These are phyloP conservation scores for Eulacestoma nigropectus DNA, from an alignment of 2,113 vertebrate genomes.

Conservation along the genomic window DNA sequence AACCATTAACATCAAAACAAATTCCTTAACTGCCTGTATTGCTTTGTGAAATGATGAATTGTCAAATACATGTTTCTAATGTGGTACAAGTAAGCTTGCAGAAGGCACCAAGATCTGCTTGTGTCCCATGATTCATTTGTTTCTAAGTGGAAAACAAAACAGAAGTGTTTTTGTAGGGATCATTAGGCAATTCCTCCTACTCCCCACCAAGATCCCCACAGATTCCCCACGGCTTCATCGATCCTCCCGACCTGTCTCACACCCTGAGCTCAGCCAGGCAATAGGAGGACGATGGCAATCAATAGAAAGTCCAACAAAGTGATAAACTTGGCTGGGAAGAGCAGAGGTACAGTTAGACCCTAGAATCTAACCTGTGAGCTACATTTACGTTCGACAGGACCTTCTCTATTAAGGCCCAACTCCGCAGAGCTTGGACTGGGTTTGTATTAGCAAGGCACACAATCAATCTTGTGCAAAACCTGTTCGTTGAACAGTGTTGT, in stretches of 20 bases:
- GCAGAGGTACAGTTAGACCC: not conserved
- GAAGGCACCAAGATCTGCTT: not conserved
- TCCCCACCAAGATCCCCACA: not conserved
- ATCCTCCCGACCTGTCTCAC: not conserved
- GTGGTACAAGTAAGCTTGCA: not conserved
- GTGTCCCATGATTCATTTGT: not conserved
- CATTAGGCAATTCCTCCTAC: not conserved
- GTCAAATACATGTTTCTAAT: not conserved
- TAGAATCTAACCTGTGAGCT: not conserved
- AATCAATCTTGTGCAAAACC: not conserved
- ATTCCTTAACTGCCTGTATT: not conserved
- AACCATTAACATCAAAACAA: accelerated
- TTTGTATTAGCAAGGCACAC: not conserved
- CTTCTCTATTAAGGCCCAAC: not conserved
- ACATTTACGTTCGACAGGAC: not conserved
- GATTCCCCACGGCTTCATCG: not conserved
- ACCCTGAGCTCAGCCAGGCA: not conserved
- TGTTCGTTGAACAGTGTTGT: not conserved
- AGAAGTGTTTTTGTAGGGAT: not conserved
- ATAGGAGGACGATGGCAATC: not conserved
- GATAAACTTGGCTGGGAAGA: not conserved
- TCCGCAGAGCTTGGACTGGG: not conserved
- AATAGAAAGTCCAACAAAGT: not conserved
- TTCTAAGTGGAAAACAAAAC: not conserved
- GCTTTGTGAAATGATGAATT: not conserved